phyloP scores from a whole-genome alignment of 2,113 vertebrate genomes.

The Typhlomys cinereus region DNA sequence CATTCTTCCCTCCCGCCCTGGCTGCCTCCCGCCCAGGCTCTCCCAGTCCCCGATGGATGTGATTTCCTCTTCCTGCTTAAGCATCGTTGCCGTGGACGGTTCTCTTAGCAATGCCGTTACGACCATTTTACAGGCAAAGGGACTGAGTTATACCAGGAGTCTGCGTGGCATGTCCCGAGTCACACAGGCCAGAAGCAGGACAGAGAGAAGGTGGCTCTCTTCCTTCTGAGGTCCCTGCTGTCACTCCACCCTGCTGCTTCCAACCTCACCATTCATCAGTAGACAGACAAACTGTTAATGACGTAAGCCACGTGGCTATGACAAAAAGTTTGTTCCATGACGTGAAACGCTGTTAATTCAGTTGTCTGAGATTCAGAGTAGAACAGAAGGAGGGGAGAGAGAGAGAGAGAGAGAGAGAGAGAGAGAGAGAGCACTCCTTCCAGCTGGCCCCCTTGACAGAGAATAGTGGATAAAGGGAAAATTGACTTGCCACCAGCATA shows the following conservation, averaged over 20 bases:
- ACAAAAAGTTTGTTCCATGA: background rate
- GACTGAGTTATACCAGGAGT: background rate
- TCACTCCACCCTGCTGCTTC: background rate
- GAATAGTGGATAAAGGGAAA: background rate
- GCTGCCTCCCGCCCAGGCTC: background rate
- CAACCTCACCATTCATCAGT: fast-evolving
- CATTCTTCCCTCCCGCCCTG: too few species aligned
- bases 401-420: background rate
- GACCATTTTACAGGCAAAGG: background rate
- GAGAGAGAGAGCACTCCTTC: background rate
- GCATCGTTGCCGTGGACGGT: background rate
- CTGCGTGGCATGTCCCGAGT: background rate
- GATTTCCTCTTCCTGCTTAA: background rate
- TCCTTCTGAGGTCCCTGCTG: background rate
- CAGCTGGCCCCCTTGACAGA: background rate
- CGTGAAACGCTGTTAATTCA: background rate
- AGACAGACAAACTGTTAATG: background rate
- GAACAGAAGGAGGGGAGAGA: background rate
- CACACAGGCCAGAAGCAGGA: background rate
- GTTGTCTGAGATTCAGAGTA: background rate
- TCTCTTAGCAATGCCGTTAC: background rate
- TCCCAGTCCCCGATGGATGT: background rate
- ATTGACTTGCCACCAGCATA: background rate
- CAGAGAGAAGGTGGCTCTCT: too few species aligned
- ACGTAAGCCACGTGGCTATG: too few species aligned